These are phyloP conservation scores for Caradrina clavipalpis DNA, from an alignment of 2,888 invertebrate species.

Conservation along the genomic window DNA sequence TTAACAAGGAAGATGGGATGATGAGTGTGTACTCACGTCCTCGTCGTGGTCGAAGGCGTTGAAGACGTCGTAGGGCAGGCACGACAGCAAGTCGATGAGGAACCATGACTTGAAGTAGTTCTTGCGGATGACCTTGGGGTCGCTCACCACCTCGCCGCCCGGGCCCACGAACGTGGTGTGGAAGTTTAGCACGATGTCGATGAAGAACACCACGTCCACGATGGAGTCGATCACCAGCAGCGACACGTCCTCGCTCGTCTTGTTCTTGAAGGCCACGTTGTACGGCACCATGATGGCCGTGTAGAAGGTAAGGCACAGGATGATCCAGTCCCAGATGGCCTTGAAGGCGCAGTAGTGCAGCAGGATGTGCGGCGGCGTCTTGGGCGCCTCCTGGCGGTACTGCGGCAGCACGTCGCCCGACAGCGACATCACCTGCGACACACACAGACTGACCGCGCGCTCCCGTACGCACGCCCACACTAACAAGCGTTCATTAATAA, in stretches of 20 bases:
- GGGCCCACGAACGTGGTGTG: conserved; percentile 99
- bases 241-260: conserved; percentile 99
- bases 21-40: conserved; percentile 92
- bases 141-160: conserved; percentile 98
- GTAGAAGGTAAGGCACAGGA: conserved; percentile 99
- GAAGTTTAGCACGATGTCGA: conserved; percentile 99
- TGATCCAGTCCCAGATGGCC: conserved; percentile 99
- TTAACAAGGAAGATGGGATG: too few relatives aligned
- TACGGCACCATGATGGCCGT: conserved; percentile 99
- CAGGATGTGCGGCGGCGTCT: conserved; percentile 99
- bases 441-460: not conserved
- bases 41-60: conserved; percentile 99
- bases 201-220: conserved; percentile 99
- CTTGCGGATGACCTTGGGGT: conserved; percentile 99
- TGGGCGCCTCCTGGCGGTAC: conserved; percentile 99
- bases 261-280: conserved; percentile 99
- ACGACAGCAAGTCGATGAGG: conserved; percentile 99
- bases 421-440: conserved; percentile 95
- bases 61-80: conserved; percentile 99
- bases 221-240: conserved; percentile 99
- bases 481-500: too few relatives aligned
- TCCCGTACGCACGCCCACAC: too few relatives aligned
- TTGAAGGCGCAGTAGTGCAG: conserved; percentile 99
- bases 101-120: conserved; percentile 99
- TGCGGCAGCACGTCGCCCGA: conserved; percentile 99